phyloP scores from a whole-genome alignment of 2,113 vertebrate genomes.

The Callospermophilus lateralis region DNA sequence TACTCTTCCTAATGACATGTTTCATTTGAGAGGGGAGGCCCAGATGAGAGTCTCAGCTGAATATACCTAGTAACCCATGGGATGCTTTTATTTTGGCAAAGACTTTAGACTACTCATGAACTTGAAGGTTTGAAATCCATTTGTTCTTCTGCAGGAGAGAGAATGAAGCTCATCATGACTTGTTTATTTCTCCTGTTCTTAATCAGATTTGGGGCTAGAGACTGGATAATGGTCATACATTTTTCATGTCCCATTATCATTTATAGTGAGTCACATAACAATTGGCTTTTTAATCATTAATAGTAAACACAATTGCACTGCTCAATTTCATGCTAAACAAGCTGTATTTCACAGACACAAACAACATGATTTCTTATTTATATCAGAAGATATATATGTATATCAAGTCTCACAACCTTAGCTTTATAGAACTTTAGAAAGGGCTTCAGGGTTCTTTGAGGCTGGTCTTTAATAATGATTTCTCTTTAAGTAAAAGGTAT shows the following conservation, averaged over 20 bases:
- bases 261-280: slow-evolving; percentile 44
- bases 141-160: not conserved
- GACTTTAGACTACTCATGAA: not conserved
- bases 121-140: not conserved
- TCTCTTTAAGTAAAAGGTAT: slow-evolving; percentile 52
- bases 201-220: slow-evolving; percentile 48
- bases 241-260: slow-evolving; percentile 67
- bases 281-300: slow-evolving; percentile 68
- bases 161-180: not conserved
- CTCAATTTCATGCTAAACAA: slow-evolving; percentile 59
- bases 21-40: not conserved
- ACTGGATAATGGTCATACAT: slow-evolving; percentile 30
- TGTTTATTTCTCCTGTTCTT: not conserved
- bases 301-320: slow-evolving; percentile 61
- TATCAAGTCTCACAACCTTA: slow-evolving; percentile 33
- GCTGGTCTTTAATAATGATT: not conserved
- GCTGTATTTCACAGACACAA: slow-evolving; percentile 25
- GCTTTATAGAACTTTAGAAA: slow-evolving; percentile 40
- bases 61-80: not conserved
- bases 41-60: not conserved
- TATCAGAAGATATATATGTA: not conserved
- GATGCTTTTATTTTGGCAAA: not conserved
- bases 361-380: slow-evolving; percentile 62
- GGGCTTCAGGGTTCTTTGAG: not conserved
- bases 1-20: not conserved